phyloP scores from a whole-genome alignment of 2,113 vertebrate species.

The Microcebus murinus region DNA sequence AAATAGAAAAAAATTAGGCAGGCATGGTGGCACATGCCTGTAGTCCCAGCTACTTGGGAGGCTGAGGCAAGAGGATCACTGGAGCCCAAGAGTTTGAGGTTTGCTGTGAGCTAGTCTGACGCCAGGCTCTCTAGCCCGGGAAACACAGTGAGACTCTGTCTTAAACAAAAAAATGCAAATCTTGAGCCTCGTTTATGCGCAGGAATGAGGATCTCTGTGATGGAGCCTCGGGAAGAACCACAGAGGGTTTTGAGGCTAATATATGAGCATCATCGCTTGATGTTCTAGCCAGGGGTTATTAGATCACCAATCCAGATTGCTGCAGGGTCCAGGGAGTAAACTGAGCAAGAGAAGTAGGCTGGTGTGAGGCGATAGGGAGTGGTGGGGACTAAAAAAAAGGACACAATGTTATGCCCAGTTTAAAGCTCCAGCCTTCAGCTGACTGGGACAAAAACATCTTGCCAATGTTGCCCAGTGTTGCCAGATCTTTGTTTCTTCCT shows the following conservation, averaged over 20 bases:
- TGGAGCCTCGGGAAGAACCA: background rate
- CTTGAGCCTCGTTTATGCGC: background rate
- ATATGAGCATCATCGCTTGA: background rate
- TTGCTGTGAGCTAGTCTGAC: too few relatives aligned
- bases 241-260: background rate
- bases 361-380: background rate
- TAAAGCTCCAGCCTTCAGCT: background rate
- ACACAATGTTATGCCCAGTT: background rate
- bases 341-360: background rate
- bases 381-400: background rate
- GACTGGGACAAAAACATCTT: background rate
- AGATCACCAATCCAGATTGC: background rate
- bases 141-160: too few relatives aligned
- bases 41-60: too few relatives aligned
- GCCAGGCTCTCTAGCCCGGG: too few relatives aligned
- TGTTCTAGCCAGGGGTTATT: background rate
- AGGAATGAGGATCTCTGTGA: background rate
- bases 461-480: background rate
- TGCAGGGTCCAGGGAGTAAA: background rate
- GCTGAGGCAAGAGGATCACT: too few relatives aligned
- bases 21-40: too few relatives aligned
- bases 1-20: too few relatives aligned
- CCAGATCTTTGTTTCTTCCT: background rate
- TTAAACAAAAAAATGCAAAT: background rate
- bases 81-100: too few relatives aligned